A percentile compares a stretch with the other conserved stretches of the same genome.
phyloP scores from a whole-genome alignment of 2,113 vertebrate genomes.

The Turnix velox region DNA sequence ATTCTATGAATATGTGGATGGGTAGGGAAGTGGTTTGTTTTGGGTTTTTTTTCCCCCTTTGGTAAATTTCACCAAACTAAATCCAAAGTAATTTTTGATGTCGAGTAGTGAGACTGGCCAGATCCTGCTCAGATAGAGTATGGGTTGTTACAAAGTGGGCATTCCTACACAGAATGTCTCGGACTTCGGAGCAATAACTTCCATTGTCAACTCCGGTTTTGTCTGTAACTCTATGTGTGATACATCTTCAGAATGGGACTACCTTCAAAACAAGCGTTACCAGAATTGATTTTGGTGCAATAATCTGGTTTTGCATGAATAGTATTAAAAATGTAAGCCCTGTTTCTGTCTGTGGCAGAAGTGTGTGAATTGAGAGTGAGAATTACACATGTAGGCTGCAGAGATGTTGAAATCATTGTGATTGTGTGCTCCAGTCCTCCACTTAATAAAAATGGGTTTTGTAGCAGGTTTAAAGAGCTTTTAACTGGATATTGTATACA shows the following conservation, averaged over 20 bases:
- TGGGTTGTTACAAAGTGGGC: background rate
- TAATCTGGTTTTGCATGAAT: conserved; percentile 19
- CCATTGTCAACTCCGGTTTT: background rate
- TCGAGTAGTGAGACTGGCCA: background rate
- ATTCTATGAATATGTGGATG: too few species aligned
- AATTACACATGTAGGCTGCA: background rate
- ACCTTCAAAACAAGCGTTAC: background rate
- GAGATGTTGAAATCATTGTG: background rate
- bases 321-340: background rate
- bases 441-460: conserved; percentile 47
- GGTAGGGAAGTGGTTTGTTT: background rate
- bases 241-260: conserved; percentile 7
- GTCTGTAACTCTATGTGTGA: background rate
- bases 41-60: background rate
- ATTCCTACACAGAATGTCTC: background rate
- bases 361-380: background rate
- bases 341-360: background rate
- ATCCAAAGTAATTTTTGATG: background rate
- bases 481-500: conserved; percentile 47
- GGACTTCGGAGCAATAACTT: conserved; percentile 55
- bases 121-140: background rate
- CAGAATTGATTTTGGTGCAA: background rate
- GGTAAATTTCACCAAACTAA: background rate
- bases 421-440: background rate
- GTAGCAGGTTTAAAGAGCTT: conserved; percentile 63